These are phyloP conservation scores for Labeo rohita DNA, from an alignment of 2,113 vertebrate species.

Conservation along the genomic window DNA sequence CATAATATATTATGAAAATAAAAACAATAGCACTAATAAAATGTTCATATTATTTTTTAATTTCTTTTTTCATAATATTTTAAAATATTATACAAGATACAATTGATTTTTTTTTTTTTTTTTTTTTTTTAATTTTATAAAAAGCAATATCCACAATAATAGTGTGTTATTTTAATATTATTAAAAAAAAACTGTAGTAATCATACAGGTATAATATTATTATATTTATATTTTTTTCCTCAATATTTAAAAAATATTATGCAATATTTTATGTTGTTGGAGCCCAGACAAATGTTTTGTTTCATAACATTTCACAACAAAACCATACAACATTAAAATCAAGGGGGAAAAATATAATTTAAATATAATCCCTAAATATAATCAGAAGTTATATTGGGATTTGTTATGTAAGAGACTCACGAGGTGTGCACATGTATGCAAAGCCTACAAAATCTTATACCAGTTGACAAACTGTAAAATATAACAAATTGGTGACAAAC, in stretches of 20 bases:
- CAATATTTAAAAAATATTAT: background rate
- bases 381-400: background rate
- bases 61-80: too few relatives aligned
- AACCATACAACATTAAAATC: background rate
- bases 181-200: background rate
- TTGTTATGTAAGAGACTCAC: background rate
- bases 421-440: background rate
- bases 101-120: background rate
- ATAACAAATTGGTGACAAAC: too few relatives aligned
- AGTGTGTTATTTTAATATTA: background rate
- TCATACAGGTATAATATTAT: background rate
- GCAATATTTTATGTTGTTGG: background rate
- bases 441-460: background rate
- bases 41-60: too few relatives aligned
- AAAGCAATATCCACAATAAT: background rate
- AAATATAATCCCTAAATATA: background rate
- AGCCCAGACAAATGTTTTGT: background rate
- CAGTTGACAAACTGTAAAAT: background rate
- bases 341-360: background rate
- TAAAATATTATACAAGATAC: background rate
- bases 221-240: background rate
- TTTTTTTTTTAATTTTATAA: background rate
- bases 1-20: too few relatives aligned
- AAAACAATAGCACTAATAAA: too few relatives aligned
- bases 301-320: background rate